phyloP scores from a whole-genome alignment of 2,113 vertebrate species.

The Vulpes ferrilata region DNA sequence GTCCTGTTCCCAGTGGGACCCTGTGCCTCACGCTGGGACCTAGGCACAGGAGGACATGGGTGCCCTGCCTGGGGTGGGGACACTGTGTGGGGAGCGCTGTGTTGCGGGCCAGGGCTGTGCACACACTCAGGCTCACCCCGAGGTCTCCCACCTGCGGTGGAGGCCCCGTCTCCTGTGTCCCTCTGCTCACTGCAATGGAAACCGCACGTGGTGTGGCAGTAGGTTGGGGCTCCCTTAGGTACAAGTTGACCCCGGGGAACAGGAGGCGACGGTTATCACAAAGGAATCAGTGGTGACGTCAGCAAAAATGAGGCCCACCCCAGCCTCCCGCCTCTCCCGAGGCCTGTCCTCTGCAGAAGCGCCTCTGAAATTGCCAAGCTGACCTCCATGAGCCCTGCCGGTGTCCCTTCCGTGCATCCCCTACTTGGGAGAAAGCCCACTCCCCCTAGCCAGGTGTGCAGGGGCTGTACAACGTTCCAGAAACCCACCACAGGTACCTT shows the following conservation, averaged over 20 bases:
- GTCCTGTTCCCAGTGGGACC: not conserved
- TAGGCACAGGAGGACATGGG: not conserved
- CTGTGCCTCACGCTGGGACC: not conserved
- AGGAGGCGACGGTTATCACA: fast-evolving
- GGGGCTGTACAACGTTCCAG: fast-evolving
- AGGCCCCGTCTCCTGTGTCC: too few species aligned
- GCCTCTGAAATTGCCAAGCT: not conserved
- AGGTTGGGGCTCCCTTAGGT: fast-evolving
- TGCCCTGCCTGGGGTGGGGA: too few species aligned
- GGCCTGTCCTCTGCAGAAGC: not conserved
- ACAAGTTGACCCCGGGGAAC: fast-evolving
- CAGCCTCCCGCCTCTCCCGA: fast-evolving
- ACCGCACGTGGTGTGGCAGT: fast-evolving
- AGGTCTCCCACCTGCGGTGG: not conserved
- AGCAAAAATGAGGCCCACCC: fast-evolving
- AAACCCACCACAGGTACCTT: fast-evolving
- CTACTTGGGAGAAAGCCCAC: not conserved
- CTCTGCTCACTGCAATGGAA: not conserved
- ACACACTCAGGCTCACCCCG: not conserved
- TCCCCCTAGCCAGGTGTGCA: not conserved
- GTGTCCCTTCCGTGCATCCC: fast-evolving
- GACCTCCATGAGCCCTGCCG: not conserved
- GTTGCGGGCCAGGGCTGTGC: not conserved
- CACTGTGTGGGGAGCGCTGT: fast-evolving
- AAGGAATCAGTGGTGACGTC: not conserved